phyloP scores from a whole-genome alignment of 1,140 invertebrate species.

The Lutraria rhynchaena region DNA sequence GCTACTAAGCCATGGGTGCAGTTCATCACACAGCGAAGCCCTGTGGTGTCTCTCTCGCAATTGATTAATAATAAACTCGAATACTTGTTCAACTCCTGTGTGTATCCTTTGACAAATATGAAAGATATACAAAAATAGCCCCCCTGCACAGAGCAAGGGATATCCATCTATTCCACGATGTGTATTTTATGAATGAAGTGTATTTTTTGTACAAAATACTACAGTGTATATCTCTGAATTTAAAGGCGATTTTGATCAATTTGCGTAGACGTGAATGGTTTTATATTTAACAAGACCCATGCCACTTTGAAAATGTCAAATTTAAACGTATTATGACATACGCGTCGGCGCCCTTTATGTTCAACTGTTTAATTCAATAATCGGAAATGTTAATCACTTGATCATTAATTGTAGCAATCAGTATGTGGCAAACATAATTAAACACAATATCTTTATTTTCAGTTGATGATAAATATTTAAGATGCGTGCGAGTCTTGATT shows the following conservation, averaged over 20 bases:
- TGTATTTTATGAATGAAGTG: no score
- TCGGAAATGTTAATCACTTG: neutral
- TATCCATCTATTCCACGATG: no score
- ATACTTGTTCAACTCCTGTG: neutral
- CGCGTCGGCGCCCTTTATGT: neutral
- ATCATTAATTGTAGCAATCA: neutral
- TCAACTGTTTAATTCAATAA: neutral
- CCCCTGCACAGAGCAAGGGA: no score
- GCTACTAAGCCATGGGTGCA: neutral
- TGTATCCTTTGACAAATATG: no score
- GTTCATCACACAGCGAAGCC: no score
- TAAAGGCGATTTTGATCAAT: no score
- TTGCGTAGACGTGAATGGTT: no score
- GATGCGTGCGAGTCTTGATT: neutral
- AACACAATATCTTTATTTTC: slow-evolving; percentile 26
- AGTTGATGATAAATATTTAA: slow-evolving; percentile 14
- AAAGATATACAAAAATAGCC: no score
- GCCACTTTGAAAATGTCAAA: slow-evolving; percentile 27
- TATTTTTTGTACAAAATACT: no score
- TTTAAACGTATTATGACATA: slow-evolving; percentile 24
- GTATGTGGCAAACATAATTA: slow-evolving; percentile 3
- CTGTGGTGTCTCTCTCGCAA: no score
- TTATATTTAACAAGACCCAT: neutral
- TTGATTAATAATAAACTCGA: neutral
- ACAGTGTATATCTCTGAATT: no score